Conservation (phyloP, 2,888 invertebrate species). For the Phalangium opilio region DNA sequence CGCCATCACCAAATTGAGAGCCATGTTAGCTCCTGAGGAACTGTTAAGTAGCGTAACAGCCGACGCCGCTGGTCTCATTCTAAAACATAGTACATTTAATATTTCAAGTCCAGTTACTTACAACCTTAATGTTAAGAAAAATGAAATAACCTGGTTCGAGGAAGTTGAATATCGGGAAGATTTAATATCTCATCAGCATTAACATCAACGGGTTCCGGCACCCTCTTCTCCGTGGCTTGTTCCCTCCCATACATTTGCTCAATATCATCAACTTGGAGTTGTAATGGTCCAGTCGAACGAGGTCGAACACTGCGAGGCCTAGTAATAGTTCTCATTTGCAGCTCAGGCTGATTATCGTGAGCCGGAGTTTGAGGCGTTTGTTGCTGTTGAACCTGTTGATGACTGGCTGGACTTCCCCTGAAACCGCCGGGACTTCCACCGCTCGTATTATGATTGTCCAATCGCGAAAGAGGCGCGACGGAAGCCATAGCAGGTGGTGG, state of each 20-base stretch:
- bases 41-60: constrained; percentile 22
- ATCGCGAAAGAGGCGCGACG: too few relatives aligned
- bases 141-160: constrained; percentile 8
- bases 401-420: neutral
- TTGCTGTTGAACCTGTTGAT: neutral
- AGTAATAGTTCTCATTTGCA: neutral
- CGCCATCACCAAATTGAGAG: constrained; percentile 39
- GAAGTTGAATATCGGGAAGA: constrained; percentile 18
- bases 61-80: constrained; percentile 26
- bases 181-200: constrained; percentile 19
- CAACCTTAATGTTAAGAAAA: neutral
- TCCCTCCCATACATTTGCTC: constrained; percentile 14
- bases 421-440: neutral
- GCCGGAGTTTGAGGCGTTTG: neutral
- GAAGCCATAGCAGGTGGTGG: constrained; percentile 7
- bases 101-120: neutral
- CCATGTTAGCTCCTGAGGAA: constrained; percentile 29
- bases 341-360: neutral
- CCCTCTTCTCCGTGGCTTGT: constrained; percentile 7
- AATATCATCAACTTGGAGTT: constrained; percentile 17
- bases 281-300: constrained; percentile 12
- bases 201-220: constrained; percentile 13
- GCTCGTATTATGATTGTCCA: neutral
- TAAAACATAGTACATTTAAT: too few relatives aligned
- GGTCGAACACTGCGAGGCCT: constrained; percentile 1